These are phyloP conservation scores for Heliconius hewitsoni DNA, from an alignment of 1,140 invertebrate genomes.

Conservation along the genomic window DNA sequence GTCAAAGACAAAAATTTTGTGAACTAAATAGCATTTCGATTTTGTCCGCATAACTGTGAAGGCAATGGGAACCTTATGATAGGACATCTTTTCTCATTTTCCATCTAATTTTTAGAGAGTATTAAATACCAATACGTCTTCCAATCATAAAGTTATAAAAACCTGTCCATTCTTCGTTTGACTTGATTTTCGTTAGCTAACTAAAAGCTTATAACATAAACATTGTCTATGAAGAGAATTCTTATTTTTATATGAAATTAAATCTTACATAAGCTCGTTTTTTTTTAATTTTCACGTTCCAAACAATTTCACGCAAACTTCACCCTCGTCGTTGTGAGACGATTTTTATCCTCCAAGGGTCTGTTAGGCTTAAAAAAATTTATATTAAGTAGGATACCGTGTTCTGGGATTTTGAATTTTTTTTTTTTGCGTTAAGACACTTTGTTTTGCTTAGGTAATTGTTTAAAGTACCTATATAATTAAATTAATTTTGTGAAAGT, in stretches of 20 bases:
- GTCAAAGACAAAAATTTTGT: too few relatives aligned
- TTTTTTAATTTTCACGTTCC: constrained; percentile 9
- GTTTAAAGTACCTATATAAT: neutral
- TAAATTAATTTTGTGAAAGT: neutral
- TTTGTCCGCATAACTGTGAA: too few relatives aligned
- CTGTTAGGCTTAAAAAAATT: constrained; percentile 14
- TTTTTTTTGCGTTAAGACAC: neutral
- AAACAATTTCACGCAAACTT: constrained; percentile 6
- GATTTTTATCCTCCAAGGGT: constrained; percentile 16
- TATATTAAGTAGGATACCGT: constrained; percentile 11
- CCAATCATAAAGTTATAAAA: too few relatives aligned
- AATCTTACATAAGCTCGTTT: neutral
- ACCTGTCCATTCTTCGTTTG: too few relatives aligned
- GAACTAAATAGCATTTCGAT: too few relatives aligned
- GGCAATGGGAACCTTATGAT: too few relatives aligned
- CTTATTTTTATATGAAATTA: neutral
- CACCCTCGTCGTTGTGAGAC: constrained; percentile 7
- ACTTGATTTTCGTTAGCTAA: too few relatives aligned
- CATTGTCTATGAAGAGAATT: too few relatives aligned
- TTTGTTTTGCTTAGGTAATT: constrained; percentile 2
- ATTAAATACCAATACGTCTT: too few relatives aligned
- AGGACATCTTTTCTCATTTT: too few relatives aligned
- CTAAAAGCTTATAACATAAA: too few relatives aligned
- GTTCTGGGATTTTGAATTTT: constrained; percentile 5
- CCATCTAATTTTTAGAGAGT: too few relatives aligned